Base-by-base conservation (phyloP, 1,140 invertebrate genomes). In the Lordiphosa stackelbergi region DNA sequence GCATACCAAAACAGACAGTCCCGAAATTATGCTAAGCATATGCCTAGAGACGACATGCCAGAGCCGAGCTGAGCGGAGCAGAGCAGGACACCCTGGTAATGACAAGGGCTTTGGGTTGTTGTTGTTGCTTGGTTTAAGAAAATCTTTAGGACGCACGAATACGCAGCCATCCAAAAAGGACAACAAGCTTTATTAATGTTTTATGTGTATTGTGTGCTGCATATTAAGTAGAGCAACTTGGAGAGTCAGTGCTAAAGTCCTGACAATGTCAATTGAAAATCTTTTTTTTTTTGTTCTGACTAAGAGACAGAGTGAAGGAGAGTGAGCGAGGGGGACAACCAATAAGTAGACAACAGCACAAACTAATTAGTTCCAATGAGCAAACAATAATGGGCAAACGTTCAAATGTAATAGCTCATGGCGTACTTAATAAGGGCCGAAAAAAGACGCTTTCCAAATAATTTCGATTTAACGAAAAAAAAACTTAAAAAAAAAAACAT, bases 111-210 rank as follows among this genome's bases (percentile, higher is more conserved):
- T 45, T 59, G 63, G 59, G 51, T 51, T 53, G 28, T 31, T 31
- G 28, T 31, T 31, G 28, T 31, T 8, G 28, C 36, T 51, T 38
- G 59, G 43, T 55, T 72, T 54, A 56, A 47, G 65, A 37, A 53
- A 53, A 53, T 31, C 37, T 37, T 40, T 38, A 53, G 51, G 46
- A 69, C 51, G 58, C 57, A 70, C 66, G 66, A 53, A 41, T 53
- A 63, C 66, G 51, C 66, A 58, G 45, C 52, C 68, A 81, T 66
- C 51, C 68, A 72, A 81, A 81, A 81, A 81, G 77, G 77, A 81
- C 77, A 81, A 81, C 77, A 83, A 81, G 77, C 77, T 81, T 81
- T 81, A 81, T 81, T 81, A 81, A 81, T 81, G 77, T 81, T 83
- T 83, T 81, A 81, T 81, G 77, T 77, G 77, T 59, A 77, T 83